Evolutionary conservation across 1,140 invertebrate species (phyloP).

Genomic region (Orchesella cincta): DNA sequence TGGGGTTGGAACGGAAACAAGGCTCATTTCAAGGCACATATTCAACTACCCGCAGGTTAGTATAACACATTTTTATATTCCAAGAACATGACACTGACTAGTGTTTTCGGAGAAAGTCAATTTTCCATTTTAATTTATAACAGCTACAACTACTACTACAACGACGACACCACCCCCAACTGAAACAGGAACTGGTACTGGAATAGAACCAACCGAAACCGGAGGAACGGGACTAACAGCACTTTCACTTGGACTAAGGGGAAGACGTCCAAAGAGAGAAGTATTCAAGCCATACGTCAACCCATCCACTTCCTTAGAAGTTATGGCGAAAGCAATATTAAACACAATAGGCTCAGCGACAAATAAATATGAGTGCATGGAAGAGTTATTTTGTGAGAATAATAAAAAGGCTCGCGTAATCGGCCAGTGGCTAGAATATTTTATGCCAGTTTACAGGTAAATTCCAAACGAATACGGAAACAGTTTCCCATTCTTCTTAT

Average conservation of each 20-base stretch:
- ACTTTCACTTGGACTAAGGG: not conserved
- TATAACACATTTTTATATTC: not conserved
- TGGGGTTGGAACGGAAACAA: not conserved
- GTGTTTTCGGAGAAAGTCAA: no score
- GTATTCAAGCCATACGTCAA: conserved; percentile 5
- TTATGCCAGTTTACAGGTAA: conserved; percentile 31
- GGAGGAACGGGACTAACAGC: not conserved
- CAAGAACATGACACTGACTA: no score
- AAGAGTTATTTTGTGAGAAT: conserved; percentile 18
- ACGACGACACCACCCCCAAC: not conserved
- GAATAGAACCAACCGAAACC: not conserved
- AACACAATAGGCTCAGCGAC: not conserved
- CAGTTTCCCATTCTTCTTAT: not conserved
- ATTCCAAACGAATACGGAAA: not conserved
- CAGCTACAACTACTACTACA: not conserved
- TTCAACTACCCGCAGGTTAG: not conserved
- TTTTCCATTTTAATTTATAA: no score
- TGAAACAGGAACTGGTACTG: not conserved
- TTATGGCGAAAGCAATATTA: conserved; percentile 4
- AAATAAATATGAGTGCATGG: conserved; percentile 20
- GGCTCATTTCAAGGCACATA: not conserved
- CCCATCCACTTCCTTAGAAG: conserved; percentile 13
- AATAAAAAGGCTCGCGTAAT: conserved; percentile 23
- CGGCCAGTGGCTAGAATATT: conserved; percentile 6
- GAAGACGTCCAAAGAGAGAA: conserved; percentile 4